Percentiles rank a stretch among this genome's conserved stretches.
Evolutionary conservation across 2,888 invertebrate genomes (phyloP).

Genomic region (Athalia cordata): DNA sequence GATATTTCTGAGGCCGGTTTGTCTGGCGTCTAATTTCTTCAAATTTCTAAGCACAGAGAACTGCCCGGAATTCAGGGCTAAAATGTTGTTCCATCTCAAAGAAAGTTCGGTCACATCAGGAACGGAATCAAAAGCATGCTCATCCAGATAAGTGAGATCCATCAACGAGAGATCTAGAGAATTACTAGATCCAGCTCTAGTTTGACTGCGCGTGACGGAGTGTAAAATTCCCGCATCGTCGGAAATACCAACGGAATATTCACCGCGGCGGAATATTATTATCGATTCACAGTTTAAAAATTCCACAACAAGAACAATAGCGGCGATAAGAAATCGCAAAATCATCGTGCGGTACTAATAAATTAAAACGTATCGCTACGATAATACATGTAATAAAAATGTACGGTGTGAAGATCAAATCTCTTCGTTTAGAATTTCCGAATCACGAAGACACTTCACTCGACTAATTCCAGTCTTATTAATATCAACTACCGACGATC

Average conservation of each 20-base stretch:
- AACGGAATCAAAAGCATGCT: neutral
- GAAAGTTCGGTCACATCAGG: neutral
- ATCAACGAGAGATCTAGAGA: conserved; percentile 1
- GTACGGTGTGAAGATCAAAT: neutral
- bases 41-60: neutral
- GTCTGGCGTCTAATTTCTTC: conserved; percentile 5
- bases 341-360: conserved; percentile 6
- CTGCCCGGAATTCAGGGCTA: neutral
- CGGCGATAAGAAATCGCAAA: conserved; percentile 19
- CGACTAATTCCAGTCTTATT: neutral
- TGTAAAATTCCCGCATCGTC: neutral
- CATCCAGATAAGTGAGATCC: neutral
- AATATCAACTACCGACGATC: neutral
- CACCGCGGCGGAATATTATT: conserved; percentile 10
- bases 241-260: neutral
- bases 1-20: conserved; percentile 1
- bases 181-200: neutral
- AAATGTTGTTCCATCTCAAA: conserved; percentile 7
- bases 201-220: neutral
- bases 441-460: neutral
- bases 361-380: neutral
- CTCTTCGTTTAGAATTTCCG: neutral
- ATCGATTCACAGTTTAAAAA: neutral
- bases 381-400: neutral
- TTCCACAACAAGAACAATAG: neutral